phyloP scores from a whole-genome alignment of 64 coral and sea anemone species.

The Pachyseris speciosa region DNA sequence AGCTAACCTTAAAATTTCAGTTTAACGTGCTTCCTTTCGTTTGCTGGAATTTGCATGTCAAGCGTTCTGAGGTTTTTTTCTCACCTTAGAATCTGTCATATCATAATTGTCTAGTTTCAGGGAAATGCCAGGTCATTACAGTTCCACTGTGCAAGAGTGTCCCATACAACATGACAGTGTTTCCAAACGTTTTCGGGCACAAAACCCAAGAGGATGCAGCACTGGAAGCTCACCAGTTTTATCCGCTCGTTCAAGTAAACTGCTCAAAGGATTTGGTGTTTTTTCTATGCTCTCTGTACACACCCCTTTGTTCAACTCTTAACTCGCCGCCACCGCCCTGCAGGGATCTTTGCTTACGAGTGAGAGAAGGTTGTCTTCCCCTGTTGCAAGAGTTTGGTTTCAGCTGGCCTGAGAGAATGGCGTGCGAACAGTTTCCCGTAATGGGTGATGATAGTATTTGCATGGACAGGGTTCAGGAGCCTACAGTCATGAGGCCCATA shows the following conservation, averaged over 20 bases:
- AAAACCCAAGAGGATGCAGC: constrained; percentile 52
- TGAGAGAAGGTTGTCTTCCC: constrained; percentile 11
- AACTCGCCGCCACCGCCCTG: constrained; percentile 18
- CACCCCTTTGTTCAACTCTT: constrained; percentile 46
- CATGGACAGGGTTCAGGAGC: not conserved
- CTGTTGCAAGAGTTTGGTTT: constrained; percentile 25
- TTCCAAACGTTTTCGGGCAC: constrained; percentile 74
- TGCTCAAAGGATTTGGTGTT: constrained; percentile 34
- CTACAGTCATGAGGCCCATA: not conserved
- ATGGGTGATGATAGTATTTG: not conserved
- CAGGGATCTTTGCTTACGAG: constrained; percentile 46
- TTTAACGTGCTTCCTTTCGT: no score
- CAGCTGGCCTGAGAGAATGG: constrained; percentile 35
- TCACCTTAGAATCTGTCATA: no score
- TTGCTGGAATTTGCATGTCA: no score
- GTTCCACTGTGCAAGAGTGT: constrained; percentile 65
- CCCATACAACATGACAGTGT: constrained; percentile 67
- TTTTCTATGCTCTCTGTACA: constrained; percentile 73
- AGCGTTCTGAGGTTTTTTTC: no score
- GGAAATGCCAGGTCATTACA: constrained; percentile 29
- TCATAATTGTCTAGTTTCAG: not conserved
- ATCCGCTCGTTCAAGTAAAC: constrained; percentile 21
- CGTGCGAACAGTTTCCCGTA: constrained; percentile 48
- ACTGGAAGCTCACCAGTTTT: constrained; percentile 54
- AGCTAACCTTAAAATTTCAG: no score